These are phyloP conservation scores for Cinara cedri DNA, from an alignment of 2,888 invertebrate species.

Conservation along the genomic window DNA sequence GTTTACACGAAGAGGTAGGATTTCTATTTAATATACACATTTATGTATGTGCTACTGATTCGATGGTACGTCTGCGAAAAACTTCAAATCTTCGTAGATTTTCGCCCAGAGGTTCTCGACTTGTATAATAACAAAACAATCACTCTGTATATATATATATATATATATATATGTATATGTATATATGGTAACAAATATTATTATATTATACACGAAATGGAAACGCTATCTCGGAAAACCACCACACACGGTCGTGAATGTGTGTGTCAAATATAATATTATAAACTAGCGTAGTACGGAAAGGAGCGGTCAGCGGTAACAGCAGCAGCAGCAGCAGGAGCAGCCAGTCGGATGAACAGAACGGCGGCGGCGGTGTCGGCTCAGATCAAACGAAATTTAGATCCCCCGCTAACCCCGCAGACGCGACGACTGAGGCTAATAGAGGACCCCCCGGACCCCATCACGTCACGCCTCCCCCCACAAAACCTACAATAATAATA, in stretches of 20 bases:
- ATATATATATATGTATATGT: no score
- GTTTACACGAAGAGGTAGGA: no score
- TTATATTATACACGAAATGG: neutral
- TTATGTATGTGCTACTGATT: no score
- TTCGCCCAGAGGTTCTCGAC: no score
- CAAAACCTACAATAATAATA: neutral
- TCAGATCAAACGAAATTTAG: conserved; percentile 54
- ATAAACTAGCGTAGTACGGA: neutral
- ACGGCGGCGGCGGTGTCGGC: conserved; percentile 43
- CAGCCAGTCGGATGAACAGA: conserved; percentile 35
- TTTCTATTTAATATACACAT: no score
- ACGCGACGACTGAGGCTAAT: conserved; percentile 24
- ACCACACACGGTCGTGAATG: neutral
- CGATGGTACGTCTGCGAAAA: no score
- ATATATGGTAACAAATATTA: no score
- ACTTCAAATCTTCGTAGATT: no score
- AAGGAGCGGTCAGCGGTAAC: conserved; percentile 28
- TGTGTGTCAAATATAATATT: neutral
- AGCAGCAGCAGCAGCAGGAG: neutral
- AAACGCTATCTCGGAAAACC: conserved; percentile 22
- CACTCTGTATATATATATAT: no score
- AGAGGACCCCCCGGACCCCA: conserved; percentile 35
- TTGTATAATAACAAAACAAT: no score
- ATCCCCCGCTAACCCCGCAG: conserved; percentile 44
- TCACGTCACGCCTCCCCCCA: neutral